A percentile compares a stretch with the other conserved stretches of the same genome.
These are phyloP conservation scores for Cynopterus brachyotis DNA, from an alignment of 2,113 vertebrate species.

Conservation along the genomic window DNA sequence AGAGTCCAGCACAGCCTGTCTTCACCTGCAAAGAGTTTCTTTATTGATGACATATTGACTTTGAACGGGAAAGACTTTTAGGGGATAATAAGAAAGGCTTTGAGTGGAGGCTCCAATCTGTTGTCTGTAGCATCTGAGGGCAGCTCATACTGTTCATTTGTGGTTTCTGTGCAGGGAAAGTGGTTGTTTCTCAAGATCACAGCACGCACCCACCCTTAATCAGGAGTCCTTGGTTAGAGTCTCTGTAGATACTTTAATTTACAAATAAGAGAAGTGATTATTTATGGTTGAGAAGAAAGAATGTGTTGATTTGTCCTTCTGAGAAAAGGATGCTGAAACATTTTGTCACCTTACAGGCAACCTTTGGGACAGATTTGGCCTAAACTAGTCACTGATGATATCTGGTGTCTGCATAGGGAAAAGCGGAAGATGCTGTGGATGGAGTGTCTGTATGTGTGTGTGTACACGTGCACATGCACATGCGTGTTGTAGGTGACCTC, in stretches of 20 bases:
- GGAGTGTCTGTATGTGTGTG: too few species aligned
- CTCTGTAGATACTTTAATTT: conserved; percentile 53
- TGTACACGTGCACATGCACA: rapidly evolving
- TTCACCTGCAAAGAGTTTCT: conserved; percentile 65
- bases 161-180: conserved; percentile 59
- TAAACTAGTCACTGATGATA: not conserved
- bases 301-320: conserved; percentile 43
- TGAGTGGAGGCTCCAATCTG: conserved; percentile 41
- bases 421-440: too few species aligned
- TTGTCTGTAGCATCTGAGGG: conserved; percentile 65
- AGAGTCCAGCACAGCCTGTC: conserved; percentile 60
- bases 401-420: not conserved
- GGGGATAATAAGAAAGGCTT: too few species aligned
- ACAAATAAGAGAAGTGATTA: conserved; percentile 18
- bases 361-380: conserved; percentile 66
- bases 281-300: conserved; percentile 20
- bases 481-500: not conserved
- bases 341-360: conserved; percentile 69
- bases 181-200: conserved; percentile 67
- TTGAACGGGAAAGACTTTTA: conserved; percentile 9
- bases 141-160: not conserved
- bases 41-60: conserved; percentile 59
- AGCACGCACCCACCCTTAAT: not conserved
- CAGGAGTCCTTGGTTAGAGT: conserved; percentile 41
- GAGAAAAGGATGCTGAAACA: conserved; percentile 62